Base-by-base conservation (phyloP, 2,888 invertebrate genomes). In the Seira sanloemensis region DNA sequence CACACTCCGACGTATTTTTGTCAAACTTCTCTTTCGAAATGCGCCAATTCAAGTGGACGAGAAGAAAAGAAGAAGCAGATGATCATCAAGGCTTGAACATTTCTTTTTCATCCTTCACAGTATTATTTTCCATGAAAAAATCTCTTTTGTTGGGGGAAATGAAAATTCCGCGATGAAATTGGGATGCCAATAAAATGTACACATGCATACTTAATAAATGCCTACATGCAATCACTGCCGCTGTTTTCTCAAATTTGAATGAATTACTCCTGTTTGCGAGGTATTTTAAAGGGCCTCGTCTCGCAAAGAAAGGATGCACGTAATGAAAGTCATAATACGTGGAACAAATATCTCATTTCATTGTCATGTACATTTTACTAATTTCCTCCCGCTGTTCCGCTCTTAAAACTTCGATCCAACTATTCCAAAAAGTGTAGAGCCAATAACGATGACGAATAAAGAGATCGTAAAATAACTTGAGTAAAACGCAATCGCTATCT, bases 141-240 rank as follows among this genome's bases (percentile, higher is more conserved):
- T 23, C 7, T n/a, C 12, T 16, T 67, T 71, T 24, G 78, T 62
- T 81, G 68, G 74, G 62, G 75, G 75, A 75, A 81, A 68, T 69
- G 71, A 62, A 74, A 69, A 69, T 75, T 27, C 26, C 72, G 50
- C n/a, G 25, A 72, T 69, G 69, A 50, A 23, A 27, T 21, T 46
- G 46, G 23, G 37, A 68, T 66, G 74, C 74, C 37, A 78, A 78
- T 78, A 37, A 37, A 37, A 37, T 37, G 37, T 37, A 37, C 37
- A 37, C 37, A 7, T 37, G 37, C 37, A 37, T 37, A 37, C 37
- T 4, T 37, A 37, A 37, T 4, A 37, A n/a, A n/a, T n/a, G n/a
- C n/a, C n/a, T n/a, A 37, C 21, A 71, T 65, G 65, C 37, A 76
- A 65, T 50, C 75, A 21, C 21, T 21, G 19, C 21, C 18, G 37